These are phyloP conservation scores for Meles meles DNA, from an alignment of 2,113 vertebrate genomes.

Conservation along the genomic window DNA sequence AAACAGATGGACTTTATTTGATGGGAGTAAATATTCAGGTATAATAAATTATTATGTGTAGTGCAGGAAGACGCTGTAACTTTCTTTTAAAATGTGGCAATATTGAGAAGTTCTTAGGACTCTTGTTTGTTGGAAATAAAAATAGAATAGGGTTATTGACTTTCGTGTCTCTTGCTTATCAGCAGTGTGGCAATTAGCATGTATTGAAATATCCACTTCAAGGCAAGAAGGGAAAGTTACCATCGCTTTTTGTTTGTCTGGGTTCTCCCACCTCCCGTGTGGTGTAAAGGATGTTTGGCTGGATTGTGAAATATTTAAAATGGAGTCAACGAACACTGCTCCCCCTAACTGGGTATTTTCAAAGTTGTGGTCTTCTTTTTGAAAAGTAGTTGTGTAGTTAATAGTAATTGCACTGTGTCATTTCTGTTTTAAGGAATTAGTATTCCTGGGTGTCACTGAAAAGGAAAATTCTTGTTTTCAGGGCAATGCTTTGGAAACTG, in stretches of 20 bases:
- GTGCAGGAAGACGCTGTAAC: constrained; percentile 20
- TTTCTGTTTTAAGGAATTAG: constrained; percentile 9
- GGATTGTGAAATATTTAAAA: constrained; percentile 32
- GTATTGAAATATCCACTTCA: constrained; percentile 22
- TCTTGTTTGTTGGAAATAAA: constrained; percentile 62
- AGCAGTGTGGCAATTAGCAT: neutral
- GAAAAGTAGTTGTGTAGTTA: constrained; percentile 38
- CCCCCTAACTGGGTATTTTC: neutral
- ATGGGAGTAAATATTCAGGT: constrained; percentile 59
- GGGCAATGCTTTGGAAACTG: constrained; percentile 16
- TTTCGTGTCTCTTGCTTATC: constrained; percentile 31
- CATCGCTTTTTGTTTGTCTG: neutral
- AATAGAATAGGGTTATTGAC: constrained; percentile 34
- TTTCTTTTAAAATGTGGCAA: constrained; percentile 51
- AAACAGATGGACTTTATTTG: constrained; percentile 68
- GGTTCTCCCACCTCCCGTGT: neutral
- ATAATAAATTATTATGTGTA: constrained; percentile 59
- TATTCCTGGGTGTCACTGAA: neutral
- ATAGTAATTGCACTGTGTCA: neutral
- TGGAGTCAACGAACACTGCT: neutral
- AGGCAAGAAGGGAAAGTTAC: neutral
- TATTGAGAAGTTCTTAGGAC: constrained; percentile 27
- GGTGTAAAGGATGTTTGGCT: neutral
- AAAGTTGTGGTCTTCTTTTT: neutral
- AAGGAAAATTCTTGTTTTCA: constrained; percentile 26